Percentiles rank a stretch among this genome's conserved stretches.
Evolutionary conservation across 2,797 vertebrate species (phyloP).

Genomic region (Mormyrops attenuatus): DNA sequence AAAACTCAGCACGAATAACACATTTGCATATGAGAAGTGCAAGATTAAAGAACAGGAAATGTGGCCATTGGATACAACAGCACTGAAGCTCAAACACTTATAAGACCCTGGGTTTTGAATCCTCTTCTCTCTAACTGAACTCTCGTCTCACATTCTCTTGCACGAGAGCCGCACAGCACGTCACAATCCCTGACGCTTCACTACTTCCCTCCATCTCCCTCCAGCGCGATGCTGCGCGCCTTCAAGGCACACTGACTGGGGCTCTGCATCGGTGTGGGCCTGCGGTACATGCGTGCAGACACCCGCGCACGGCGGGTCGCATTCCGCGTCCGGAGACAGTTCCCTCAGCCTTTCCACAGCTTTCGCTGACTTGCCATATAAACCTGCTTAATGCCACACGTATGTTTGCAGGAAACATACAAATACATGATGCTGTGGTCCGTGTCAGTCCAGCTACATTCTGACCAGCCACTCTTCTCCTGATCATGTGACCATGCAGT

Average conservation of each 20-base stretch:
- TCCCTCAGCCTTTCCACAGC: background rate
- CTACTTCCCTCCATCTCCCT: conserved; percentile 30
- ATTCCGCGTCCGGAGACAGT: background rate
- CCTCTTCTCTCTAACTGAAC: background rate
- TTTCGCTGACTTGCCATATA: conserved; percentile 25
- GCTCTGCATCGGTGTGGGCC: background rate
- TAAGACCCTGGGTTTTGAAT: background rate
- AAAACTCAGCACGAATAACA: background rate
- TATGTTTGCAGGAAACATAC: conserved; percentile 17
- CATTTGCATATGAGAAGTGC: conserved; percentile 10
- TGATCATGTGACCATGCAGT: background rate
- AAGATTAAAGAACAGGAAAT: background rate
- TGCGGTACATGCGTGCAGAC: background rate
- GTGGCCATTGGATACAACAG: conserved; percentile 40
- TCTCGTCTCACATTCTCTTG: conserved; percentile 26
- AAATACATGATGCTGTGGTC: background rate
- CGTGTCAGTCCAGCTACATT: background rate
- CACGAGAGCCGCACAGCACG: conserved; percentile 52
- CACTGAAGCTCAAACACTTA: conserved; percentile 42
- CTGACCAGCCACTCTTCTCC: conserved; percentile 8
- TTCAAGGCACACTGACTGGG: conserved; percentile 48
- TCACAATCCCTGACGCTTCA: conserved; percentile 51
- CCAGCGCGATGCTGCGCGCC: conserved; percentile 42
- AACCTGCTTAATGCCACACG: conserved; percentile 28
- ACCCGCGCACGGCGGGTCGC: too few relatives aligned